Base-by-base conservation (phyloP, 2,113 vertebrate genomes). In the Anoplopoma fimbria region DNA sequence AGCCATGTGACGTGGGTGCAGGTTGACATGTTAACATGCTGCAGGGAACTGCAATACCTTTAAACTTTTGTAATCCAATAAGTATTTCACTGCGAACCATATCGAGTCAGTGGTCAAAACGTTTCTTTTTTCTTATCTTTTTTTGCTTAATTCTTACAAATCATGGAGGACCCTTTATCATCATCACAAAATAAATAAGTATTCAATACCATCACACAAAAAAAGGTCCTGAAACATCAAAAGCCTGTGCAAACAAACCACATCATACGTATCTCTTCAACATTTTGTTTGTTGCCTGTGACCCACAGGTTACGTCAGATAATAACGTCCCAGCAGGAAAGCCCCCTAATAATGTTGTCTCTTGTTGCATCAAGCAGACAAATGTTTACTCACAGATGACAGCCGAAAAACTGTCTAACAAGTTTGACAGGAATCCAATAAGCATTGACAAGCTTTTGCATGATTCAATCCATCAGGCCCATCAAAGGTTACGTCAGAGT, bases 361-460 rank as follows among this genome's bases (percentile, higher is more conserved):
- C 67, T 36, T 36, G 34, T 82, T 64, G 31, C 45, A 78, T 61
- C 38, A 79, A 63, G 27, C 57, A 21, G 53, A 83, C 72, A n/a
- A 57, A 69, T 51, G 68, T 73, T 61, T 60, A n/a, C 53, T 55
- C 27, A 58, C 25, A 55, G 47, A 40, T 62, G 47, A 62, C 73
- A 75, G 25, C 70, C 57, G 8, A 64, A n/a, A 31, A 21, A 4
- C 42, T 13, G 58, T 34, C 27, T 3, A 25, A 61, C 27, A 33
- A 2, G 42, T 86, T 83, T 86, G 75, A 86, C 71, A 77, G 75
- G 47, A 77, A 68, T 81, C 62, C 69, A 72, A 64, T 57, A 62
- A 60, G 12, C 61, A 63, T 55, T 47, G 77, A 80, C 63, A 53
- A 1, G 38, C 15, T 68, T 58, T 49, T 68, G 19, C 49, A 61